Evolutionary conservation across 2,888 invertebrate genomes (phyloP).

Genomic region (Esperia sulphurella): DNA sequence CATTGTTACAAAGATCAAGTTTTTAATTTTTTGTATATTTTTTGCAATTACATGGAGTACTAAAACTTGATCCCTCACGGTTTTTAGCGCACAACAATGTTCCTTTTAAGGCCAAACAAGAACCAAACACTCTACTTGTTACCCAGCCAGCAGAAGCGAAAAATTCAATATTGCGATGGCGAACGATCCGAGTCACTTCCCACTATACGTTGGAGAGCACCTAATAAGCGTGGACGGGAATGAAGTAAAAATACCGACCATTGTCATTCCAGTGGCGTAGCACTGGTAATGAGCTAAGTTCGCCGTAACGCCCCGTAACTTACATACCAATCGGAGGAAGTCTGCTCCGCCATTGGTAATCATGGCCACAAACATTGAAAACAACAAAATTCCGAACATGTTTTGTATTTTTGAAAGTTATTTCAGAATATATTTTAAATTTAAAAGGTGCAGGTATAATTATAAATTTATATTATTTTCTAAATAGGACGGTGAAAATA

Average conservation of each 20-base stretch:
- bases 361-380: slow-evolving; percentile 45
- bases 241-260: slow-evolving; percentile 68
- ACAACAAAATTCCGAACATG: slow-evolving; percentile 54
- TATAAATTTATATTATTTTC: too few relatives aligned
- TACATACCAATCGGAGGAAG: slow-evolving; percentile 70
- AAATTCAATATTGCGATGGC: slow-evolving; percentile 51
- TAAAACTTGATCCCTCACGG: not conserved
- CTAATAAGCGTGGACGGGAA: slow-evolving; percentile 58
- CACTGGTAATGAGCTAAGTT: slow-evolving; percentile 77
- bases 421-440: slow-evolving; percentile 5
- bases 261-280: slow-evolving; percentile 69
- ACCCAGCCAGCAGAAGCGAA: slow-evolving; percentile 22
- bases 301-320: slow-evolving; percentile 72
- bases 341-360: slow-evolving; percentile 51
- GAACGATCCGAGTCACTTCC: slow-evolving; percentile 41
- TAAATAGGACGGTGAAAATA: not conserved
- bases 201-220: slow-evolving; percentile 51
- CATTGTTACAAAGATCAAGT: not conserved
- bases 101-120: slow-evolving; percentile 10
- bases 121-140: slow-evolving; percentile 20
- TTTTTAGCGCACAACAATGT: not conserved
- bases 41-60: not conserved
- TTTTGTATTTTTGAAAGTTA: slow-evolving; percentile 21
- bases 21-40: too few relatives aligned
- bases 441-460: too few relatives aligned